phyloP scores from a whole-genome alignment of 2,888 invertebrate species.

The Morpho deidamia region DNA sequence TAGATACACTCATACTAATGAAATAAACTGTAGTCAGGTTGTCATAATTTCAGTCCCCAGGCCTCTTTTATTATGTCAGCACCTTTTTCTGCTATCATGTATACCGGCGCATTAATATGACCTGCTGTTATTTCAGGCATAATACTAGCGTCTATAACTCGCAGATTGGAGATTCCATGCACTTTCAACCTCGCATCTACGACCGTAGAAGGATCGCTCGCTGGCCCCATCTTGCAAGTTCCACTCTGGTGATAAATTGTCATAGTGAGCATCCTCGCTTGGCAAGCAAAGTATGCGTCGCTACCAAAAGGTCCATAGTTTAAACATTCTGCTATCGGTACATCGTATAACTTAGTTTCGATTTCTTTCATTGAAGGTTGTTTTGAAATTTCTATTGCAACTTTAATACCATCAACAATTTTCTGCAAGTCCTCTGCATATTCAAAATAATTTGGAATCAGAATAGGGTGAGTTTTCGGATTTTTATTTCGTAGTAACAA shows the following conservation, averaged over 20 bases:
- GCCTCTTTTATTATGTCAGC: slow-evolving; percentile 83
- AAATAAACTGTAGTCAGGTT: too few species aligned
- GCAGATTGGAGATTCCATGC: slow-evolving; percentile 81
- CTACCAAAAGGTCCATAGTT: slow-evolving; percentile 74
- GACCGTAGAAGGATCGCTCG: slow-evolving; percentile 77
- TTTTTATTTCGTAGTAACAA: slow-evolving; percentile 83
- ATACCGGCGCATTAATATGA: slow-evolving; percentile 87
- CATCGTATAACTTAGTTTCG: slow-evolving; percentile 78
- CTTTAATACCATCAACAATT: slow-evolving; percentile 81
- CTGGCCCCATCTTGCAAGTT: slow-evolving; percentile 83
- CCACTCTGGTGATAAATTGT: slow-evolving; percentile 84
- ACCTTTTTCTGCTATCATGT: slow-evolving; percentile 90
- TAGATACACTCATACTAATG: too few species aligned
- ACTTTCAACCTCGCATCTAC: slow-evolving; percentile 81
- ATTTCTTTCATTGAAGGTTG: slow-evolving; percentile 78
- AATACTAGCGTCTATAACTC: slow-evolving; percentile 88
- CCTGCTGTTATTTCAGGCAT: slow-evolving; percentile 88
- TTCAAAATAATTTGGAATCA: slow-evolving; percentile 89
- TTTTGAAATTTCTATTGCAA: slow-evolving; percentile 75
- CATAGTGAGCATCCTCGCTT: slow-evolving; percentile 81
- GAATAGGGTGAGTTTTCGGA: slow-evolving; percentile 83
- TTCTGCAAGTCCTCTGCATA: slow-evolving; percentile 80
- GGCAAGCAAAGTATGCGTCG: slow-evolving; percentile 85
- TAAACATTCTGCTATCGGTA: slow-evolving; percentile 80
- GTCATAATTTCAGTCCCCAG: slow-evolving; percentile 40